Evolutionary conservation across 2,888 invertebrate species (phyloP).

Genomic region (Dysmachus trigonus): DNA sequence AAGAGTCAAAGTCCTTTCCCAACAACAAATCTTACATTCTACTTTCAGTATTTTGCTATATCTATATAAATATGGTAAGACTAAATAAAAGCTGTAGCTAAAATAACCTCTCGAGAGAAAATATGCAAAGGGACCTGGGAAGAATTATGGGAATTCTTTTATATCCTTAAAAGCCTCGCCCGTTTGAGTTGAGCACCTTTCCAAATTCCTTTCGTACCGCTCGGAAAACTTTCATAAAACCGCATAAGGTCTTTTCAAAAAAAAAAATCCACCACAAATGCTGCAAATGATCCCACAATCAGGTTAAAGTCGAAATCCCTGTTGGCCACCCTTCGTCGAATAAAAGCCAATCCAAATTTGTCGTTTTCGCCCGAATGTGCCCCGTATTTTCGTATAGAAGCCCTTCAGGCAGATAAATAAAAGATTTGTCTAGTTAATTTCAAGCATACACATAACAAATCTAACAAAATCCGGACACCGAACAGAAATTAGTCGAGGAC

Average conservation of each 20-base stretch:
- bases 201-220: not conserved
- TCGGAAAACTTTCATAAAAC: not conserved
- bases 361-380: not conserved
- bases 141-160: not conserved
- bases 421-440: constrained; percentile 30
- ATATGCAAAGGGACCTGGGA: not conserved
- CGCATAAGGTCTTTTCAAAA: not conserved
- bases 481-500: not conserved
- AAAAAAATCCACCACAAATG: not conserved
- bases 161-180: not conserved
- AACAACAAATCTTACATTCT: not conserved
- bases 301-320: not conserved
- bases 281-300: not conserved
- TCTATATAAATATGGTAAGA: no score
- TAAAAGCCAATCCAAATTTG: not conserved
- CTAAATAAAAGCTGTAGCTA: not conserved
- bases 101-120: not conserved
- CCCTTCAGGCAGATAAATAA: not conserved
- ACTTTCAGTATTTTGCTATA: not conserved
- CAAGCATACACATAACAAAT: constrained; percentile 17
- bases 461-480: not conserved
- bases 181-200: not conserved
- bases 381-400: not conserved
- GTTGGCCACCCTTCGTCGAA: not conserved
- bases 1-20: not conserved